Conservation (phyloP, 2,113 vertebrate genomes). For the Plectropomus leopardus region DNA sequence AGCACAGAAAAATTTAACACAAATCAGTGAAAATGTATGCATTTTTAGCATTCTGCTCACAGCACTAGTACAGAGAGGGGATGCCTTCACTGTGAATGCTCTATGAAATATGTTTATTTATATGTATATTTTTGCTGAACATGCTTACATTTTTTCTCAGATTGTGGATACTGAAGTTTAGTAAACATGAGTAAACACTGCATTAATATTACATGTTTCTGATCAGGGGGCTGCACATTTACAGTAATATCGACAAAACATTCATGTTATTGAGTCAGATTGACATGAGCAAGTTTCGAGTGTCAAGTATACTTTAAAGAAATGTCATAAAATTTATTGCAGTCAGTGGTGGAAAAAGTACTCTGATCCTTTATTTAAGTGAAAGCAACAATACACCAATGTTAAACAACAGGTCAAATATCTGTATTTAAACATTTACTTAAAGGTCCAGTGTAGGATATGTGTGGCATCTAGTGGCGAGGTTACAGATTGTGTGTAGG, state of each 20-base stretch:
- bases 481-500: no score
- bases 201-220: not conserved
- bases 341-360: no score
- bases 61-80: constrained; percentile 1
- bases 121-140: not conserved
- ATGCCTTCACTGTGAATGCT: not conserved
- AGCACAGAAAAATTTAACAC: constrained; percentile 18
- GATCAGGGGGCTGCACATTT: constrained; percentile 22
- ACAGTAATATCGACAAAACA: constrained; percentile 13
- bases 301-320: not conserved
- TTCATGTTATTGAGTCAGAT: constrained; percentile 10
- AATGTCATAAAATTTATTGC: not conserved
- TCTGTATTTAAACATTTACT: no score
- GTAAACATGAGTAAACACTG: constrained; percentile 15
- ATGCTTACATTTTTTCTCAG: not conserved
- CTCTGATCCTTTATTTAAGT: no score
- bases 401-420: no score
- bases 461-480: no score
- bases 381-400: no score
- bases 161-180: not conserved
- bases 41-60: constrained; percentile 30
- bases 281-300: not conserved
- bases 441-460: no score
- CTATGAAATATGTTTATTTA: not conserved
- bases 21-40: constrained; percentile 19